These are phyloP conservation scores for Cerastoderma edule DNA, from an alignment of 2,888 invertebrate genomes.

Conservation along the genomic window DNA sequence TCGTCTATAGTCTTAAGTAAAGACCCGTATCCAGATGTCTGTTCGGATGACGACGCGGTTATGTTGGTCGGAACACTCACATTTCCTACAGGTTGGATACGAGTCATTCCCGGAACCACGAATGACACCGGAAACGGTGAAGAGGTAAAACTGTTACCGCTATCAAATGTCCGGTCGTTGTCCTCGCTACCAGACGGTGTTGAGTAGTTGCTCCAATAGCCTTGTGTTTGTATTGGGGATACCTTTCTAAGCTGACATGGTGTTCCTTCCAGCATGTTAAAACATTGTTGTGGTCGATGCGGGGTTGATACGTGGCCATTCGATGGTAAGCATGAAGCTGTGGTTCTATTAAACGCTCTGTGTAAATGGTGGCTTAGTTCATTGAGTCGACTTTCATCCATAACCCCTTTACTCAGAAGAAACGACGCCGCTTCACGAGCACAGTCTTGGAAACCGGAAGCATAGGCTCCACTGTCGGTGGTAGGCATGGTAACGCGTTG, in stretches of 20 bases:
- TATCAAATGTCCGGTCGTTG: background rate
- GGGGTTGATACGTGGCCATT: background rate
- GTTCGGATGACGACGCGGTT: background rate
- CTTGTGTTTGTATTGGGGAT: background rate
- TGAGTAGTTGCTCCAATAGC: background rate
- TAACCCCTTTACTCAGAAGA: background rate
- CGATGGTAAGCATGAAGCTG: background rate
- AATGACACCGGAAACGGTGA: background rate
- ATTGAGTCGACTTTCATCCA: background rate
- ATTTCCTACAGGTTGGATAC: background rate
- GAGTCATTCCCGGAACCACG: background rate
- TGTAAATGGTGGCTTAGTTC: slow-evolving; percentile 4
- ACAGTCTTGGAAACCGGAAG: slow-evolving; percentile 15
- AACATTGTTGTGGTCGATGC: background rate
- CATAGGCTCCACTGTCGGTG: slow-evolving; percentile 2
- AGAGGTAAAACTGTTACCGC: background rate
- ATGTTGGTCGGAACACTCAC: background rate
- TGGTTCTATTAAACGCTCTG: background rate
- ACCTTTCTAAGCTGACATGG: background rate
- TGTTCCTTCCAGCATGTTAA: background rate
- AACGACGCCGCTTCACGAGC: slow-evolving; percentile 5
- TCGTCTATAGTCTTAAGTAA: background rate
- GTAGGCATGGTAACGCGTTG: background rate
- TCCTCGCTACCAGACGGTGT: background rate
- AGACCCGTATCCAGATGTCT: background rate